phyloP scores from a whole-genome alignment of 1,140 invertebrate species.

The Parasteatoda tepidariorum region DNA sequence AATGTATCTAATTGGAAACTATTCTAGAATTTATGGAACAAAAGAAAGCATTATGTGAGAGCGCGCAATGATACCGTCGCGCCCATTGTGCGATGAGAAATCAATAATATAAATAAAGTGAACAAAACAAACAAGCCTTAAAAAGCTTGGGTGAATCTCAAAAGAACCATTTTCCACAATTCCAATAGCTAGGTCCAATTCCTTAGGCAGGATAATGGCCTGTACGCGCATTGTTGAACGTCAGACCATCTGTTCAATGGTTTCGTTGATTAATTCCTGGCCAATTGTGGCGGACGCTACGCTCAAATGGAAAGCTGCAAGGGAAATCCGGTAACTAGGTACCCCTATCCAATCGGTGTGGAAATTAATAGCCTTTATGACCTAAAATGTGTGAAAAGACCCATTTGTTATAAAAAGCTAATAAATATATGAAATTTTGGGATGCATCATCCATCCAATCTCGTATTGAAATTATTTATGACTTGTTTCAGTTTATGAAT shows the following conservation, averaged over 20 bases:
- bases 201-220: conserved; percentile 43
- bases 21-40: conserved; percentile 32
- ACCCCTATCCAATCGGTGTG: not conserved
- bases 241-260: conserved; percentile 52
- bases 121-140: conserved; percentile 51
- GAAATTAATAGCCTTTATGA: not conserved
- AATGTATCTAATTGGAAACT: not conserved
- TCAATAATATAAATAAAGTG: conserved; percentile 55
- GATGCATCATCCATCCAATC: too few species aligned
- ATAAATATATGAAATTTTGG: too few species aligned
- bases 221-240: conserved; percentile 47
- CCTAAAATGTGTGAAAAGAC: not conserved
- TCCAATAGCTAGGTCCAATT: conserved; percentile 39
- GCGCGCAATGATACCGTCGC: conserved; percentile 15
- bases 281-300: conserved; percentile 31
- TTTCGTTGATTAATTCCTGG: conserved; percentile 46
- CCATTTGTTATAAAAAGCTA: not conserved
- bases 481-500: too few species aligned
- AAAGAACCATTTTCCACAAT: conserved; percentile 45
- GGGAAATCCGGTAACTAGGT: conserved; percentile 15
- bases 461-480: too few species aligned
- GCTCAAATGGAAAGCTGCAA: conserved; percentile 14
- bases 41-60: conserved; percentile 3
- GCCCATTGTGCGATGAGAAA: conserved; percentile 12
- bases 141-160: conserved; percentile 23